Percentiles rank a stretch among this genome's conserved stretches.
phyloP scores from a whole-genome alignment of 1,140 invertebrate species.

The Protaetia brevitarsis region DNA sequence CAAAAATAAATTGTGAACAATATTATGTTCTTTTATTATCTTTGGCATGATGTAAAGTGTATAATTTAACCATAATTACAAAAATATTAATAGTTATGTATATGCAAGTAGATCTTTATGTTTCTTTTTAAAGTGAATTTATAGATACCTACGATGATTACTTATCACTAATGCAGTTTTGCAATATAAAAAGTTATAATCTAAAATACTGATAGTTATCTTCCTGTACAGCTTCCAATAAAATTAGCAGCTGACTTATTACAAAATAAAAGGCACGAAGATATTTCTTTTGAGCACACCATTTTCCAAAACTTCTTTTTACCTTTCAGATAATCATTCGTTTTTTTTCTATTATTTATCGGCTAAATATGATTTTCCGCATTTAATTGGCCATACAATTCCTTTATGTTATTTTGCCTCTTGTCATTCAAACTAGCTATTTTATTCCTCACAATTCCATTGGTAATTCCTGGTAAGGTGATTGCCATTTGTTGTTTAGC shows the following conservation, averaged over 20 bases:
- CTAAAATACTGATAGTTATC: conserved; percentile 8
- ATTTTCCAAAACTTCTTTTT: background rate
- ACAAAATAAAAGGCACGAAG: background rate
- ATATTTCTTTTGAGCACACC: conserved; percentile 3
- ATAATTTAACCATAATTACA: too few species aligned
- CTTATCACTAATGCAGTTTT: background rate
- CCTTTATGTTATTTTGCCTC: conserved; percentile 31
- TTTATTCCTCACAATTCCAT: conserved; percentile 26
- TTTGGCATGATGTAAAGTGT: too few species aligned
- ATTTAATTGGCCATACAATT: conserved; percentile 38
- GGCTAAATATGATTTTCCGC: conserved; percentile 24
- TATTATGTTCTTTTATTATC: too few species aligned
- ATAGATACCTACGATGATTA: too few species aligned
- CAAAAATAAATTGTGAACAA: too few species aligned
- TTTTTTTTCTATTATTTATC: background rate
- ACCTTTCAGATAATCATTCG: conserved; percentile 21
- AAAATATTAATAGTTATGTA: too few species aligned
- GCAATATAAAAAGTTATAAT: background rate
- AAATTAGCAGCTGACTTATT: conserved; percentile 4
- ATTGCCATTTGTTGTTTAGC: conserved; percentile 26
- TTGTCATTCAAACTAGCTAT: conserved; percentile 29
- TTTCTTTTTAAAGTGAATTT: too few species aligned
- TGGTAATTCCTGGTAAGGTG: conserved; percentile 25
- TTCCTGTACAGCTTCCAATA: background rate
- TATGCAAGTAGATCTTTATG: too few species aligned